Evolutionary conservation across 2,888 invertebrate species (phyloP).

Genomic region (Diplolepis rosae): DNA sequence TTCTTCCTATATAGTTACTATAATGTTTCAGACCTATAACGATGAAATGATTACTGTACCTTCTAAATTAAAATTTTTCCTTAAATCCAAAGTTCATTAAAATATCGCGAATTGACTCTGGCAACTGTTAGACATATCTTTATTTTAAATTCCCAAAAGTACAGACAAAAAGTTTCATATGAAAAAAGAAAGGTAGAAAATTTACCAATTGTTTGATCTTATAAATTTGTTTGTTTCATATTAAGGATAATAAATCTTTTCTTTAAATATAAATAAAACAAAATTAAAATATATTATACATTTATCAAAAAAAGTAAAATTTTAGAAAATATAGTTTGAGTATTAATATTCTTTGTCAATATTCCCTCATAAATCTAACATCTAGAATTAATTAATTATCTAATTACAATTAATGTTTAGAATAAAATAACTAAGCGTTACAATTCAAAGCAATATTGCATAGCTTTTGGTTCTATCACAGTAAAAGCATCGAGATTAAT

Average conservation of each 20-base stretch:
- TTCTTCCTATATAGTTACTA: too few species aligned
- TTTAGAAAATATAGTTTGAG: too few species aligned
- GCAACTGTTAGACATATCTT: neutral
- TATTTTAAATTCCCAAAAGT: neutral
- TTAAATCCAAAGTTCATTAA: neutral
- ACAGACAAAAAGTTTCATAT: neutral
- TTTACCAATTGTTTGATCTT: neutral
- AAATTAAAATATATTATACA: too few species aligned
- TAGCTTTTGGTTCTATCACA: neutral
- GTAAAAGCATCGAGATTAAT: neutral
- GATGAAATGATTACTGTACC: neutral
- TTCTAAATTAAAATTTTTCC: neutral
- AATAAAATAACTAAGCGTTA: too few species aligned
- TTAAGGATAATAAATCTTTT: too few species aligned
- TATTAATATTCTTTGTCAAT: too few species aligned
- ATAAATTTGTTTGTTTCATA: neutral
- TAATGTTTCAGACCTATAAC: too few species aligned
- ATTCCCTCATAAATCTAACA: too few species aligned
- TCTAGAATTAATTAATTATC: too few species aligned
- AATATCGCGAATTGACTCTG: neutral
- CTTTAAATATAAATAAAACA: too few species aligned
- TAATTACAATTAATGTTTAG: too few species aligned
- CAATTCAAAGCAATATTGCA: neutral
- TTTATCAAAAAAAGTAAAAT: too few species aligned
- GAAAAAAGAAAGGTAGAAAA: neutral